Evolutionary conservation across 2,797 vertebrate genomes (phyloP), one percentile per base, ranked within the genome.

Genomic region (Loris lydekkerianus): DNA sequence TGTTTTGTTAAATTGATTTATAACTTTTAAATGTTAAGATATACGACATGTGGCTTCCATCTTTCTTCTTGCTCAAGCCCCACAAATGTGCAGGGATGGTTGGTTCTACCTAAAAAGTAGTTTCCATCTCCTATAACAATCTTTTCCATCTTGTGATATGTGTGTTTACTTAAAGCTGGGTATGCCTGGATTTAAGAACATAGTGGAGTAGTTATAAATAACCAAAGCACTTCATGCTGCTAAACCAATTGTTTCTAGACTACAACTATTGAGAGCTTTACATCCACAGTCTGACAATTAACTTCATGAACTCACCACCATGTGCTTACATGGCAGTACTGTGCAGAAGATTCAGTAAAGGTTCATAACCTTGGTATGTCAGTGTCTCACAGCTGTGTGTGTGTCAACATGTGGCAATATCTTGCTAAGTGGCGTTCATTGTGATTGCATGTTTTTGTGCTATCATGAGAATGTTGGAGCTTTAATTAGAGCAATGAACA

Each of bases 161-260:
- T 73, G 58, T 29, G 8, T 92, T 93, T 91, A n/a, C 61, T 91
- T 88, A 88, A 76, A 87, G 43, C 25, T 76, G 58, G n/a, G 9
- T 34, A 89, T 20, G 14, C 13, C 29, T 23, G 23, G 34, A 56
- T 90, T 53, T 84, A 63, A 76, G 72, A 75, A 60, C 11, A 72
- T 87, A 61, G 37, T 34, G 20, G 10, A 86, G 7, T 77, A 29
- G 34, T 84, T 91, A 58, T 58, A 80, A 94, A 76, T 76, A 73
- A 86, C 34, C 31, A 69, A 56, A 86, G 49, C n/a, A 61, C 78
- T 86, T 67, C 20, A 25, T 89, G 49, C 31, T 29, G 43, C 13
- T 61, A 85, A 85, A n/a, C 31, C 78, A 60, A 58, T 76, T 89
- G 31, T 72, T 85, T 76, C 61, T 49, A 10, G 91, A 56, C 40